Evolutionary conservation across 1,140 invertebrate genomes (phyloP).

Genomic region (Polyergus mexicanus): DNA sequence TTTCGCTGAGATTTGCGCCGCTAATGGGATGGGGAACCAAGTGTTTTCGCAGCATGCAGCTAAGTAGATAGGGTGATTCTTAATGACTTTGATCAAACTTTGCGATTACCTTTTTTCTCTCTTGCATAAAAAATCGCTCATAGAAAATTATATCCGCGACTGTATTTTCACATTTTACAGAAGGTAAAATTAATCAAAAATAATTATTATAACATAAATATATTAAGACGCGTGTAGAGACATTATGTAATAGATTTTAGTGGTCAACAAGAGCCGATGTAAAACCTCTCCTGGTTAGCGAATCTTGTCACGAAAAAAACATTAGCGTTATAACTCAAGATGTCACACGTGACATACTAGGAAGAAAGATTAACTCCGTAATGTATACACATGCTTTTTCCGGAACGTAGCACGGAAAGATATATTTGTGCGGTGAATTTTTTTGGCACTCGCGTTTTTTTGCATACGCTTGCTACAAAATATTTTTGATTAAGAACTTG

Average conservation of each 20-base stretch:
- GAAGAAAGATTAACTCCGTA: background rate
- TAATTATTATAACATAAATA: conserved; percentile 10
- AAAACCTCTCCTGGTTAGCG: background rate
- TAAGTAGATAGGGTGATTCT: conserved; percentile 25
- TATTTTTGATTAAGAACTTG: conserved; percentile 45
- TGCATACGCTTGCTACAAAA: background rate
- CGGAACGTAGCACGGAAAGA: background rate
- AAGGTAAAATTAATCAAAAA: background rate
- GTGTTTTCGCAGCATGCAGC: background rate
- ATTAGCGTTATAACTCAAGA: background rate
- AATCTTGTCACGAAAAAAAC: conserved; percentile 1
- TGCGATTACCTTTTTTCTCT: background rate
- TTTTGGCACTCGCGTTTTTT: background rate
- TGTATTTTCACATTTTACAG: background rate
- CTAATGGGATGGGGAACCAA: background rate
- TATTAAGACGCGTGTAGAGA: background rate
- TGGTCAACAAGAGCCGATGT: background rate
- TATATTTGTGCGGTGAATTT: background rate
- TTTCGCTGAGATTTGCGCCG: conserved; percentile 31
- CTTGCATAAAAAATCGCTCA: background rate
- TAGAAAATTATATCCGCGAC: background rate
- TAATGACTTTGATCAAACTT: conserved; percentile 26
- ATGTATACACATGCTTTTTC: background rate
- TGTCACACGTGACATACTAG: background rate
- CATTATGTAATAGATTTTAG: background rate